Base-by-base conservation (phyloP, 2,888 invertebrate genomes). In the Zhuqinia jingwanae region DNA sequence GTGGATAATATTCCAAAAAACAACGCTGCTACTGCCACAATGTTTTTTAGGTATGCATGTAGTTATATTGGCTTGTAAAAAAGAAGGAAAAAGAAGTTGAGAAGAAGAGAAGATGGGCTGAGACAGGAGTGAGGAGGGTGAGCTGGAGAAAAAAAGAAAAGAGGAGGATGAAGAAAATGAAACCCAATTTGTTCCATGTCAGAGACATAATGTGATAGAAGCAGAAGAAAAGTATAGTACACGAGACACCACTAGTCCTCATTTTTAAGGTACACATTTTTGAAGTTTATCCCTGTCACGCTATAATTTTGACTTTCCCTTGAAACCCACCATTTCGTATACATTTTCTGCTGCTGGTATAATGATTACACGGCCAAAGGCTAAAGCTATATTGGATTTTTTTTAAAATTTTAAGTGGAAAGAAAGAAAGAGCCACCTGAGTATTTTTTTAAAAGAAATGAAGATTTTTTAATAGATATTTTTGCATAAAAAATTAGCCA, bases 141-240 rank as follows among this genome's bases (percentile, higher is more conserved):
- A 65, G 50, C 63, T 53, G 56, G 36, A 56, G 60, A 77, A 77
- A 60, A 75, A 45, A 30, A 45, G n/a, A n/a, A n/a, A n/a, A n/a
- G n/a, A n/a, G n/a, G n/a, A 68, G 53, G 56, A 76, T 68, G 63
- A 15, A 45, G 76, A 83, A 83, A 83, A 76, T 76, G 77, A 83
- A 83, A 63, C 53, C 63, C 30, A 83, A 83, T 83, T 83, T 83
- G 77, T 83, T 83, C 27, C 56, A 36, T 83, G 83, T 83, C 83
- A 83, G 36, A 83, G 65, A 56, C 77, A 76, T 83, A 83, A 83
- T 77, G 76, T 58, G 76, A 82, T 83, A 25, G 63, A 30, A 36
- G 56, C n/a, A 42, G 36, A 22, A 58, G 22, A 58, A 2, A 27
- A 27, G 30, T 47, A n/a, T n/a, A n/a, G n/a, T n/a, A 60, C 45